Percentiles rank a stretch among this genome's conserved stretches.
These are phyloP conservation scores for Setipinna tenuifilis DNA, from an alignment of 2,797 vertebrate species.

Conservation along the genomic window DNA sequence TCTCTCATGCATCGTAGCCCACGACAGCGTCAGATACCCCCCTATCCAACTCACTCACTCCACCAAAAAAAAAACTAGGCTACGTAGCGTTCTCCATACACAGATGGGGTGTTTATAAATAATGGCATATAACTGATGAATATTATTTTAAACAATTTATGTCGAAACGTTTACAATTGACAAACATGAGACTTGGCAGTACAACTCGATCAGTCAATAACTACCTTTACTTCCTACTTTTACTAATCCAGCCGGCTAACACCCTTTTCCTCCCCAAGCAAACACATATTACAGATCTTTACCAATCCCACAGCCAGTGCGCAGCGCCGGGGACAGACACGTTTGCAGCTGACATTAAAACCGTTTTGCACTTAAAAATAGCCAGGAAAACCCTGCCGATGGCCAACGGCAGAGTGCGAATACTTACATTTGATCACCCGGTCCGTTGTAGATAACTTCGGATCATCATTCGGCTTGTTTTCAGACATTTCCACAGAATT, in stretches of 20 bases:
- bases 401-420: constrained; percentile 40
- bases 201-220: constrained; percentile 54
- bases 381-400: background rate
- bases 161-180: background rate
- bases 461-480: constrained; percentile 92
- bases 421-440: constrained; percentile 96
- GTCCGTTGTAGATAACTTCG: constrained; percentile 97
- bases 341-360: constrained; percentile 32
- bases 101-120: background rate
- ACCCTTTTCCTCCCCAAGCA: constrained; percentile 71
- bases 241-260: constrained; percentile 75
- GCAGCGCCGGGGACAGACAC: constrained; percentile 31
- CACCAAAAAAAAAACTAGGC: background rate
- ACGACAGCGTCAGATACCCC: background rate
- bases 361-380: constrained; percentile 41
- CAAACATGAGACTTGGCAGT: background rate
- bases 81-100: background rate
- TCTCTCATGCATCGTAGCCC: background rate
- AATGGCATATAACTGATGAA: background rate
- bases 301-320: constrained; percentile 22
- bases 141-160: background rate
- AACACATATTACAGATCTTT: constrained; percentile 35
- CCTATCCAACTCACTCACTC: background rate
- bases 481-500: constrained; percentile 95
- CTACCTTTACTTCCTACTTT: constrained; percentile 85